Evolutionary conservation across 2,113 vertebrate genomes (phyloP), one percentile per base, ranked within the genome.

Genomic region (Chelonoidis abingdonii): DNA sequence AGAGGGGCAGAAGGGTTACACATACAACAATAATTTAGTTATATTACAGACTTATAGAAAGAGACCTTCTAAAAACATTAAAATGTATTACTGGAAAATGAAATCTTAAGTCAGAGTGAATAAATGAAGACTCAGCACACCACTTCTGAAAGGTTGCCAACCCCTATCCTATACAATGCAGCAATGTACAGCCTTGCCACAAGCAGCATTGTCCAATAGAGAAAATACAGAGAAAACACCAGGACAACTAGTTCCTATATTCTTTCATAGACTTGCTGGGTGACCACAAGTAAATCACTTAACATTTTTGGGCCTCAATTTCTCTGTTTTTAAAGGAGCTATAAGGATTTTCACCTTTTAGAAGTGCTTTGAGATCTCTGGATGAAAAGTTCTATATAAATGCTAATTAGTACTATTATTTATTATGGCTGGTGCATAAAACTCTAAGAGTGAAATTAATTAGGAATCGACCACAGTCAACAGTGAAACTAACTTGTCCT

Each of bases 361-460:
- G 16, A 79, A 35, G 14, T 1, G 6, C 16, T 31, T 27, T 2
- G 52, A 21, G 5, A 1, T 57, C 27, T 31, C 1, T 8, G 31
- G 10, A 0, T 14, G 35, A 38, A 72, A 12, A 1, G 10, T 53
- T 16, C 25, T 44, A 31, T 1, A 21, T 3, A 0, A 10, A 50
- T 41, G 13, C 9, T 0, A 1, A 1, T 3, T 1, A 83, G 2
- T 1, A 3, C 8, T 72, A 72, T 38, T 72, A 72, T 72, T 54
- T 2, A 0, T 6, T 59, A 44, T 1, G 17, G 4, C 8, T 6
- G 41, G 0, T 8, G 21, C 38, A 4, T 1, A 0, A 53, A 1
- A 4, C 0, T 41, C 54, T 8, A 8, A 9, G 29, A 0, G 25
- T n/a, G 22, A 21, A 59, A 11, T 0, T 3, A 69, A 7, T 22